Percentiles rank a stretch among this genome's conserved stretches.
These are phyloP conservation scores for Caretta caretta DNA, from an alignment of 2,113 vertebrate species.

Conservation along the genomic window DNA sequence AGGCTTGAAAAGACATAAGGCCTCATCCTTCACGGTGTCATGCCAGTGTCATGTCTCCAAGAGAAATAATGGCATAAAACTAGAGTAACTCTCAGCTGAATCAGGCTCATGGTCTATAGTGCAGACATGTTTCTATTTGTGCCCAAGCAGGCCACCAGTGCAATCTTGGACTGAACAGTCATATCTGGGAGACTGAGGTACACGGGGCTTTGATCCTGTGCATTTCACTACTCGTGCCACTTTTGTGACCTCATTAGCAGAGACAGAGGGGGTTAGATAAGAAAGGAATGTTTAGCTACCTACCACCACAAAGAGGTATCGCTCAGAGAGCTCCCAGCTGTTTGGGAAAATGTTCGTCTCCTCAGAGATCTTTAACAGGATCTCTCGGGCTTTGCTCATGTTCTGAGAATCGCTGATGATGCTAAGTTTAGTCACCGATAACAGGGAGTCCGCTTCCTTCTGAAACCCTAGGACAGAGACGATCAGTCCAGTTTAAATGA, in stretches of 20 bases:
- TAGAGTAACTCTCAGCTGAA: fast-evolving
- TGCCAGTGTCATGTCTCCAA: fast-evolving
- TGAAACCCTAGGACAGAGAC: slow-evolving; percentile 85
- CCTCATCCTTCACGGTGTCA: neutral
- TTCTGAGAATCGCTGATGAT: slow-evolving; percentile 85
- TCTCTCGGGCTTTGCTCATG: slow-evolving; percentile 81
- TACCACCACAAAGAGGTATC: slow-evolving; percentile 92
- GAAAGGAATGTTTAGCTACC: neutral
- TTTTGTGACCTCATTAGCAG: fast-evolving
- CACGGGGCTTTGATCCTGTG: neutral
- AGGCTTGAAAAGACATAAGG: neutral
- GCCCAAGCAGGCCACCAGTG: neutral
- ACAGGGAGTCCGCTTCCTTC: slow-evolving; percentile 87
- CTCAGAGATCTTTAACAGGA: slow-evolving; percentile 85
- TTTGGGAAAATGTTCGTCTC: slow-evolving; percentile 89
- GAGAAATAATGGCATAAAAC: neutral
- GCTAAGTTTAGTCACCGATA: slow-evolving; percentile 87
- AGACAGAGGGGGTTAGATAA: fast-evolving
- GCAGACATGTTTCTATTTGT: neutral
- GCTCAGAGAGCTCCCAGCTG: slow-evolving; percentile 82
- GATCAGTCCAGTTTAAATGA: neutral
- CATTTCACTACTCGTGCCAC: fast-evolving
- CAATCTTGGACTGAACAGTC: neutral
- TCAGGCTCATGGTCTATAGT: neutral
- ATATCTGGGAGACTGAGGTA: fast-evolving